Evolutionary conservation across 2,797 vertebrate species (phyloP).

Genomic region (Tenualosa ilisha): DNA sequence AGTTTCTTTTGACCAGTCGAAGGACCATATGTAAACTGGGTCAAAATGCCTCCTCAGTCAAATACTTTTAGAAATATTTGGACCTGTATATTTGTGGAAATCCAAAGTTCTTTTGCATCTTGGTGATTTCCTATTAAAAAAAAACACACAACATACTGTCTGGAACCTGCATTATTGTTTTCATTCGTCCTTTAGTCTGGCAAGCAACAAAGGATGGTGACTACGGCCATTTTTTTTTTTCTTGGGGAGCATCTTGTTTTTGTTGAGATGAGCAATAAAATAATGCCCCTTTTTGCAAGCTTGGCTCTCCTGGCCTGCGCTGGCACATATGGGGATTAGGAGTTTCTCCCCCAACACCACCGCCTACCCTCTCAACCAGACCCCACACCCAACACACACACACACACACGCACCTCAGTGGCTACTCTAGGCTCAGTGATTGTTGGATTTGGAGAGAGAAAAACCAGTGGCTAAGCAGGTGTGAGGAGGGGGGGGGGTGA

Average conservation of each 20-base stretch:
- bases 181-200: background rate
- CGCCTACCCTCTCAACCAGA: background rate
- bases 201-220: constrained; percentile 20
- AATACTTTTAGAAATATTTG: too few species aligned
- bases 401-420: background rate
- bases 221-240: background rate
- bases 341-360: background rate
- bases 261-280: constrained; percentile 18
- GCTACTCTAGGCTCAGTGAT: background rate
- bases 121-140: too few species aligned
- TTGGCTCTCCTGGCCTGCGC: background rate
- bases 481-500: constrained; percentile 12
- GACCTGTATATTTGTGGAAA: too few species aligned
- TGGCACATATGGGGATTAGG: constrained; percentile 21
- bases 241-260: background rate
- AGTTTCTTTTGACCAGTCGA: background rate
- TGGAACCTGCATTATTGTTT: background rate
- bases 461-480: constrained; percentile 32
- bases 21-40: constrained; percentile 13
- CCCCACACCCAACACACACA: background rate
- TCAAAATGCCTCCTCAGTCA: background rate
- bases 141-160: too few species aligned
- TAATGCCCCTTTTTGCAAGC: constrained; percentile 15
- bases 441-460: constrained; percentile 24
- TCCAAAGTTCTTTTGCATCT: too few species aligned